Evolutionary conservation across 2,888 invertebrate genomes (phyloP), one percentile per base, ranked within the genome.

Genomic region (Thecocarcelia acutangulata): DNA sequence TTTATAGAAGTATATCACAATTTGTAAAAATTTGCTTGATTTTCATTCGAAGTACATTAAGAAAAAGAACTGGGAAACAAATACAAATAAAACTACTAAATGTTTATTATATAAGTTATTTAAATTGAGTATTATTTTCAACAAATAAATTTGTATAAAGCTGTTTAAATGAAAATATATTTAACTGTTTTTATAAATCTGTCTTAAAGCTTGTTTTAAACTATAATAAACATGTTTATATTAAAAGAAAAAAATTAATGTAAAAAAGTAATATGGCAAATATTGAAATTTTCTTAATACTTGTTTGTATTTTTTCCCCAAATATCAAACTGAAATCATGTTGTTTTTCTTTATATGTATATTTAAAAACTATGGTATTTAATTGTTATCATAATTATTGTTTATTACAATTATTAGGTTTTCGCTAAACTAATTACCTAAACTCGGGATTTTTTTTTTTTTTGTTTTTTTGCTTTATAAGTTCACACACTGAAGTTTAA

Each of bases 1-100:
- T 88, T 86, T 87, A 87, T 85, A 88, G 87, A 88, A 88, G 86
- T 88, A 88, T 88, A 83, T 84, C 88, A 88, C 88, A 88, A 88
- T 88, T 87, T 86, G 87, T 88, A 88, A 88, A 83, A 75, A 83
- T 79, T 66, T 83, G 79, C 79, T 75, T 79, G 73, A 78, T 69
- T 78, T 70, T 70, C 58, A 13, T 58, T 56, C 56, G 17, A 64
- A 46, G 37, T 44, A 44, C 19, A n/a, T n/a, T n/a, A n/a, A 17
- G 50, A 33, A 52, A 1, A 40, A n/a, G 28, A 48, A 33, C 33
- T 13, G 52, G 42, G 28, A 37, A 33, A 28, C 28, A 28, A 28
- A 28, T 28, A 28, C 28, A 28, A 28, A 28, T 28, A 28, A 28
- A 28, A 28, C 6, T 28, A 28, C 28, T 28, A 4, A 6, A 33